Evolutionary conservation across 1,140 invertebrate genomes (phyloP).

Genomic region (Lepidurus arcticus): DNA sequence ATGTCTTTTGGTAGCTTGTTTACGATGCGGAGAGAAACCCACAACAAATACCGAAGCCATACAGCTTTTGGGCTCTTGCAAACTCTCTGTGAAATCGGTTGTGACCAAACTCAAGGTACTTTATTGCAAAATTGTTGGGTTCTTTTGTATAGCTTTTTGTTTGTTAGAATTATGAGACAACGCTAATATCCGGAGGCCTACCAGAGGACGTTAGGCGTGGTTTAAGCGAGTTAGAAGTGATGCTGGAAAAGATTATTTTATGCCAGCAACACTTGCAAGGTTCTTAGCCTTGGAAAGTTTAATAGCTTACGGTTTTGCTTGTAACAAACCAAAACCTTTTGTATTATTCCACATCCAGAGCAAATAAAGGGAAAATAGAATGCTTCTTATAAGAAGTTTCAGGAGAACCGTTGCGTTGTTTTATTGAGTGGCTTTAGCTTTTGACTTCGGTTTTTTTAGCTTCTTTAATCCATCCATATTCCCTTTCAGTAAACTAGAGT

Average conservation of each 20-base stretch:
- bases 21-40: not conserved
- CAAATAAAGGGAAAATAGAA: conserved; percentile 2
- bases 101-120: not conserved
- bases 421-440: conserved; percentile 32
- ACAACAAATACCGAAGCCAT: not conserved
- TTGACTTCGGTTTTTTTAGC: conserved; percentile 31
- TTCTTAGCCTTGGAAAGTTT: not conserved
- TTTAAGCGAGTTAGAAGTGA: not conserved
- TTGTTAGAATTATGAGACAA: not conserved
- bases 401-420: not conserved
- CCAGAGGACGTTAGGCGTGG: not conserved
- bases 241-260: not conserved
- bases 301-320: not conserved
- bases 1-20: conserved; percentile 7
- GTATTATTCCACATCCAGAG: conserved; percentile 25
- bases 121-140: not conserved
- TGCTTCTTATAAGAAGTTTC: not conserved
- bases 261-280: not conserved
- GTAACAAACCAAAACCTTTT: conserved; percentile 23
- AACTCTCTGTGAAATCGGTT: not conserved
- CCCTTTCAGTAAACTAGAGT: not conserved
- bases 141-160: not conserved
- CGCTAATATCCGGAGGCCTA: not conserved
- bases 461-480: conserved; percentile 34
- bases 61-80: not conserved